These are phyloP conservation scores for Urocitellus parryii DNA, from an alignment of 2,113 vertebrate genomes.

Conservation along the genomic window DNA sequence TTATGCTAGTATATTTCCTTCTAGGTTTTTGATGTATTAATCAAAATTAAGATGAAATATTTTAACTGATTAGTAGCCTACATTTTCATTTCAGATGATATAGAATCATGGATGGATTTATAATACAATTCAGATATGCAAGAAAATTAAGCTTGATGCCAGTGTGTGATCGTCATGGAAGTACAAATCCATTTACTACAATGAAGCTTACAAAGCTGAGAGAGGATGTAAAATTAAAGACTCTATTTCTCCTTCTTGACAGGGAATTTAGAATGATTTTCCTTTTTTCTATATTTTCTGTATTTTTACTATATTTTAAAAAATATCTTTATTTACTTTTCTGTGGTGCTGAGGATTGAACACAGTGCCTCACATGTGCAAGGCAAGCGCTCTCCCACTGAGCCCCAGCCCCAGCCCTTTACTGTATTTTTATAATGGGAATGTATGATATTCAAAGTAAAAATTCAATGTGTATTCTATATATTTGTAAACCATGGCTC, in stretches of 20 bases:
- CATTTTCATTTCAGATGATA: not conserved
- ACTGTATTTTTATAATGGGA: not conserved
- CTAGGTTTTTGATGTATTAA: not conserved
- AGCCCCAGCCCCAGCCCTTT: no score
- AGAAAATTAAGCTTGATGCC: not conserved
- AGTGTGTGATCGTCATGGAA: not conserved
- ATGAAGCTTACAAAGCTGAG: not conserved
- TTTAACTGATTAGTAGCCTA: not conserved
- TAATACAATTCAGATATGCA: not conserved
- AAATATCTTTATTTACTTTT: no score
- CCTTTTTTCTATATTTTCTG: not conserved
- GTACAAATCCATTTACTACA: not conserved
- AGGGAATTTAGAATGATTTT: not conserved
- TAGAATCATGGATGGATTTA: not conserved
- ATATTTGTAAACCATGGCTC: not conserved
- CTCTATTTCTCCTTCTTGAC: not conserved
- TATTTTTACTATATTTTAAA: not conserved
- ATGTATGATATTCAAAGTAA: slow-evolving; percentile 8
- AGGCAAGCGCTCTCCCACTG: no score
- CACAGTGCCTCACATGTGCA: no score
- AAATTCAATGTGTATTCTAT: not conserved
- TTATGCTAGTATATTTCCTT: not conserved
- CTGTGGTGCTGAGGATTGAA: no score
- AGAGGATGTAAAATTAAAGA: not conserved
- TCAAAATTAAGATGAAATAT: not conserved